Evolutionary conservation across 2,888 invertebrate genomes (phyloP), one percentile per base, ranked within the genome.

Genomic region (Erebia palarica): DNA sequence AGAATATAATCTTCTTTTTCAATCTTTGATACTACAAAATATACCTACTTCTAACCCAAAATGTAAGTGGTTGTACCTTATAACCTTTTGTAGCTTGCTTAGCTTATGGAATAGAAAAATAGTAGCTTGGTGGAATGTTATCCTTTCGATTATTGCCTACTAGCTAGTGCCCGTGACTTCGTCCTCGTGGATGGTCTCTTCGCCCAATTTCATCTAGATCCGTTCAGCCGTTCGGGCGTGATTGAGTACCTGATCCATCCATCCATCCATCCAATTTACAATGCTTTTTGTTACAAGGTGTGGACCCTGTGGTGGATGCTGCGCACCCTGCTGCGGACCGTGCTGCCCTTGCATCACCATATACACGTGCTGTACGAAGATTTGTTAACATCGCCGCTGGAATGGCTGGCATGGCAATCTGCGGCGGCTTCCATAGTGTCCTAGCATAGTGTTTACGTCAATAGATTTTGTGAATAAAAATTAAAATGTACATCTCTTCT

Each of bases 341-440:
- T 80, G 88, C 79, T 89, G 90, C 77, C 91, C 91, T 0, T 81
- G 80, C 75, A 91, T 91, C 72, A 91, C 90, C 1, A 91, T 91
- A 75, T 89, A 91, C 82, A 90, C 90, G 51, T 90, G 91, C 79
- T 91, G 90, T 80, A 91, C 91, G 68, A 91, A 91, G 90, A 91
- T 91, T 76, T 91, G 91, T 80, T 91, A 80, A 73, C 44, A 18
- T 16, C 18, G 57, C 18, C 42, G 44, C 57, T 13, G 27, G 14
- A 18, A 14, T 11, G 36, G 66, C 57, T 21, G 18, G 9, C 42
- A 57, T 21, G 44, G 18, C 44, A 14, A 44, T 21, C 44, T 44
- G 58, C 47, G 57, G 58, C 57, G 57, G 58, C 65, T 42, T 42
- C 57, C 42, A 65, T 5, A 49, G 63, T 57, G 66, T 66, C 57